phyloP scores from a whole-genome alignment of 2,888 invertebrate species.

The Sphaerophoria rueppellii region DNA sequence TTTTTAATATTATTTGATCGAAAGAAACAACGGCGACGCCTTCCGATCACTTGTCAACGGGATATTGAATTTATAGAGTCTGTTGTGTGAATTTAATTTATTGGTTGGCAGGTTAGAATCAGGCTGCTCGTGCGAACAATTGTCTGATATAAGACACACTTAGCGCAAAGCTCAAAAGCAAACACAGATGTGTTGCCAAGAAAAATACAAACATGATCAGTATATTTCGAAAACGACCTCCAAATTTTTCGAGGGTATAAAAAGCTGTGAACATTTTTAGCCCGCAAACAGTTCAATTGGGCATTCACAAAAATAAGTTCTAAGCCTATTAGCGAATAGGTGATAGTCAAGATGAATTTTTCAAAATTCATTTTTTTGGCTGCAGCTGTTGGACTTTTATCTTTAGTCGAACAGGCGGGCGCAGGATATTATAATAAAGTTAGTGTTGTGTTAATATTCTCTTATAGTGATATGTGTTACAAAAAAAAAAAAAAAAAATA shows the following conservation, averaged over 20 bases:
- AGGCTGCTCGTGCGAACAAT: conserved; percentile 26
- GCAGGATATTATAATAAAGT: conserved; percentile 28
- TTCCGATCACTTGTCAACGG: conserved; percentile 20
- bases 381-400: conserved; percentile 26
- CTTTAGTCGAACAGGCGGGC: not conserved
- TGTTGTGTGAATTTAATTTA: conserved; percentile 13
- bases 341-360: conserved; percentile 34
- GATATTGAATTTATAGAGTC: conserved; percentile 25
- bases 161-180: conserved; percentile 1
- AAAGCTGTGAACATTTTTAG: conserved; percentile 5
- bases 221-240: not conserved
- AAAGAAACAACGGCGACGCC: not conserved
- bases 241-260: conserved; percentile 11
- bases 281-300: conserved; percentile 20
- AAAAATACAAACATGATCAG: not conserved
- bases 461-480: not conserved
- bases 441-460: not conserved
- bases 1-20: not conserved
- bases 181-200: conserved; percentile 28
- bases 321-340: conserved; percentile 28
- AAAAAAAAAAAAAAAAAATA: no score
- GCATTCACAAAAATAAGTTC: conserved; percentile 23
- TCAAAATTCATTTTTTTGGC: conserved; percentile 28
- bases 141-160: conserved; percentile 19
- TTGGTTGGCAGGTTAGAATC: conserved; percentile 8